A percentile compares a stretch with the other conserved stretches of the same genome.
Conservation (phyloP, 1,140 invertebrate species). For the Drosophila seguyi region DNA sequence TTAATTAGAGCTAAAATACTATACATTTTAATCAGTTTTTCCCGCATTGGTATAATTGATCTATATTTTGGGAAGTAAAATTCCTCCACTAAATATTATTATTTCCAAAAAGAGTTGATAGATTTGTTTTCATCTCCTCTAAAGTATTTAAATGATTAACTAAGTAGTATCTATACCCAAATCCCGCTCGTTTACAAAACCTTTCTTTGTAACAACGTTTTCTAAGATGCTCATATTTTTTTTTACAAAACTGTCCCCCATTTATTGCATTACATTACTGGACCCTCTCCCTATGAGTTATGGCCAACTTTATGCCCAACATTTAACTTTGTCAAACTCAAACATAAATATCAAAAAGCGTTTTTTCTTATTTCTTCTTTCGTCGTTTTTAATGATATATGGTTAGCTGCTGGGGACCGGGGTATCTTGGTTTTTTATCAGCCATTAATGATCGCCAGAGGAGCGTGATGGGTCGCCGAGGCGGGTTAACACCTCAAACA, state of each 20-base stretch:
- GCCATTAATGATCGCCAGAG: slow-evolving; percentile 54
- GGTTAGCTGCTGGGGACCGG: neutral
- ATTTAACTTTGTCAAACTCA: slow-evolving; percentile 53
- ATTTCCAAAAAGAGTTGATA: no score
- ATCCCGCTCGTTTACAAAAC: neutral
- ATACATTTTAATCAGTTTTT: no score
- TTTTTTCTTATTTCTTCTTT: slow-evolving; percentile 11
- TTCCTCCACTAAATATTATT: no score
- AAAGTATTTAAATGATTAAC: no score
- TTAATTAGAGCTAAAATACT: neutral
- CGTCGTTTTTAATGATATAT: slow-evolving; percentile 45
- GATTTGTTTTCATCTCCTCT: no score
- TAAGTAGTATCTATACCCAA: no score
- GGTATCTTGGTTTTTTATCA: slow-evolving; percentile 41
- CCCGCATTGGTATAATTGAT: no score
- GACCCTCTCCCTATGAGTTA: slow-evolving; percentile 31
- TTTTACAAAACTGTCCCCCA: neutral
- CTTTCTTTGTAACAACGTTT: neutral
- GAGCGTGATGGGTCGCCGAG: slow-evolving; percentile 43
- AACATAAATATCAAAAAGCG: slow-evolving; percentile 50
- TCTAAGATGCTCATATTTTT: neutral
- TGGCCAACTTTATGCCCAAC: slow-evolving; percentile 19
- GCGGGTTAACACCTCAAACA: slow-evolving; percentile 44
- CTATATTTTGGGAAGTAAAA: no score
- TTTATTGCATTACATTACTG: slow-evolving; percentile 11